phyloP scores from a whole-genome alignment of 2,888 invertebrate species.

The Synergus japonicus region DNA sequence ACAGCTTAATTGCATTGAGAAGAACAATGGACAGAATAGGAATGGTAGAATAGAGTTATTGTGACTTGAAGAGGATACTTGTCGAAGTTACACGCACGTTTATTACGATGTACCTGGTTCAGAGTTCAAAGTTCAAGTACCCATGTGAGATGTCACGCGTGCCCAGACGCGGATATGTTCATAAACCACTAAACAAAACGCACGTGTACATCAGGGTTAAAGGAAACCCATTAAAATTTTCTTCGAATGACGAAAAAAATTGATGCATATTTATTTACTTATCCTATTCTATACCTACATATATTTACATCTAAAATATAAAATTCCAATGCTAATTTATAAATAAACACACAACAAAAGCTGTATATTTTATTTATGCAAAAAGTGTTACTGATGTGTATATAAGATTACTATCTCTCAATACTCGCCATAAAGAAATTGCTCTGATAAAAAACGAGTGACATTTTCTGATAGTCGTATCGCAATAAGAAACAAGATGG shows the following conservation, averaged over 20 bases:
- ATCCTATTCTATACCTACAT: neutral
- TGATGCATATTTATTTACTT: slow-evolving; percentile 1
- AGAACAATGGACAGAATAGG: slow-evolving; percentile 11
- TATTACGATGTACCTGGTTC: slow-evolving; percentile 11
- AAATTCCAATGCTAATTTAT: neutral
- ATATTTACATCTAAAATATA: no score
- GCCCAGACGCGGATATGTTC: slow-evolving; percentile 47
- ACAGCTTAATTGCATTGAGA: slow-evolving; percentile 19
- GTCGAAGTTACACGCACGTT: neutral
- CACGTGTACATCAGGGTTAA: slow-evolving; percentile 56
- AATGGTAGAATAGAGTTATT: slow-evolving; percentile 9
- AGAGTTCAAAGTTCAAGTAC: slow-evolving; percentile 59
- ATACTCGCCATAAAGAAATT: slow-evolving; percentile 42
- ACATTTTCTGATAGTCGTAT: slow-evolving; percentile 58
- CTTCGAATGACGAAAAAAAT: neutral
- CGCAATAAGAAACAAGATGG: slow-evolving; percentile 42
- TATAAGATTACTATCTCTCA: slow-evolving; percentile 27
- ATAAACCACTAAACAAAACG: slow-evolving; percentile 48
- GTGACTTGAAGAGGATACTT: slow-evolving; percentile 13
- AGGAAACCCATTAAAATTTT: neutral
- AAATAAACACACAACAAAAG: neutral
- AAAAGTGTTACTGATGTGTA: slow-evolving; percentile 28
- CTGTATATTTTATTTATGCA: no score
- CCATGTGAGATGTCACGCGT: slow-evolving; percentile 52
- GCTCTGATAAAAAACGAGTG: slow-evolving; percentile 57